These are phyloP conservation scores for Lanistes nyassanus DNA, from an alignment of 1,140 invertebrate genomes.

Conservation along the genomic window DNA sequence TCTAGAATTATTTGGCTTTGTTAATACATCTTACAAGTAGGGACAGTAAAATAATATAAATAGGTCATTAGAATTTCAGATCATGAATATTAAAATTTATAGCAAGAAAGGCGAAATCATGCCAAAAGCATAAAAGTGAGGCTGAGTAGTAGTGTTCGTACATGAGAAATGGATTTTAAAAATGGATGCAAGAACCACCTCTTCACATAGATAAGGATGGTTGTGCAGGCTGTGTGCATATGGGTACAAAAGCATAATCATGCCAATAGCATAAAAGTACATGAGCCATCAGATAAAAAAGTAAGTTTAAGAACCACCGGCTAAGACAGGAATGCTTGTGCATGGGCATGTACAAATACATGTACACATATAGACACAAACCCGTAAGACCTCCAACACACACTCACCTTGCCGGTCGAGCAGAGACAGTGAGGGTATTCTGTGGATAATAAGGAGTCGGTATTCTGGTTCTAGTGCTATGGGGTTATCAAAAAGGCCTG, in stretches of 20 bases:
- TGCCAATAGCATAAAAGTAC: background rate
- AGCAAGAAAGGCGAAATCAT: background rate
- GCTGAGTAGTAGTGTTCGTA: no score
- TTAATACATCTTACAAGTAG: no score
- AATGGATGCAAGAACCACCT: background rate
- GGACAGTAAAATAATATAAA: no score
- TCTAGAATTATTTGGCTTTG: no score
- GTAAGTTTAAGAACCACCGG: background rate
- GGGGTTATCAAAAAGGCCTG: constrained; percentile 63
- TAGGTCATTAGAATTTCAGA: background rate
- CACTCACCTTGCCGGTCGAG: constrained; percentile 56
- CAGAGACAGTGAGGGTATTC: constrained; percentile 48
- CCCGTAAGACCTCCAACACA: background rate
- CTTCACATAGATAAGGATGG: no score
- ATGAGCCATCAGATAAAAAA: background rate
- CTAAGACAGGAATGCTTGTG: background rate
- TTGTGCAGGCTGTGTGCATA: no score
- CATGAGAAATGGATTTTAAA: no score
- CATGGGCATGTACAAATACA: background rate
- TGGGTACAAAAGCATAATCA: no score
- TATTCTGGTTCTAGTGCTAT: constrained; percentile 60
- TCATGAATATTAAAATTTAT: background rate
- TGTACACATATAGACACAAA: background rate
- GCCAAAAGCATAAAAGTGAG: background rate
- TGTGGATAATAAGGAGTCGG: constrained; percentile 51